These are phyloP conservation scores for Chrysomallon squamiferum DNA, from an alignment of 1,140 invertebrate genomes.

Conservation along the genomic window DNA sequence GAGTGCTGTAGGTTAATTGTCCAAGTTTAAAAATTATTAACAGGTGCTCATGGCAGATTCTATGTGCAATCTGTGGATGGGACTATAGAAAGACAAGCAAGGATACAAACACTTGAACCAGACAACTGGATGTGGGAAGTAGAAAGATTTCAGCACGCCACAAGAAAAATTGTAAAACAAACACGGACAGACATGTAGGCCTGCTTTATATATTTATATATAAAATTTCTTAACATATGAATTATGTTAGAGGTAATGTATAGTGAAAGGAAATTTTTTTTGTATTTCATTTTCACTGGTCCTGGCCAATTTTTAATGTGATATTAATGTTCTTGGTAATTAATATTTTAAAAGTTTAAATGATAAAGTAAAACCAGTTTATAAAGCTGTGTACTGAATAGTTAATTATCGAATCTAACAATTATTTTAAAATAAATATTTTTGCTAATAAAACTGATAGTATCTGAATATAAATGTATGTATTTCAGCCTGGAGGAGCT, in stretches of 20 bases:
- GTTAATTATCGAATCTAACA: too few relatives aligned
- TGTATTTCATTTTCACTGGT: background rate
- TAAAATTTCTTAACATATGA: too few relatives aligned
- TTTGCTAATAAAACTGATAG: too few relatives aligned
- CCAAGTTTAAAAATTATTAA: too few relatives aligned
- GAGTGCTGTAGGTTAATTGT: too few relatives aligned
- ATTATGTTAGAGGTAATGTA: background rate
- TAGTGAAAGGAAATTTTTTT: background rate
- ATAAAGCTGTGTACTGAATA: too few relatives aligned
- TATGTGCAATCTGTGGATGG: background rate
- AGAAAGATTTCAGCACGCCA: slow-evolving; percentile 47
- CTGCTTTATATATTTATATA: background rate
- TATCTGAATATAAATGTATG: too few relatives aligned
- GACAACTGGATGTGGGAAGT: slow-evolving; percentile 53
- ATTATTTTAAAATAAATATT: too few relatives aligned
- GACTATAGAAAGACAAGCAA: slow-evolving; percentile 23
- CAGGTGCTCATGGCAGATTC: slow-evolving; percentile 53
- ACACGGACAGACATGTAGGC: slow-evolving; percentile 14
- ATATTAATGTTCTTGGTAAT: too few relatives aligned
- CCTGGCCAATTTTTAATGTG: background rate
- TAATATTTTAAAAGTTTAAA: too few relatives aligned
- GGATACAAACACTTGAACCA: slow-evolving; percentile 50
- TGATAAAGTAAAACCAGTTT: too few relatives aligned
- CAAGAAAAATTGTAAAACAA: slow-evolving; percentile 30
- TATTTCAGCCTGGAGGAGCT: slow-evolving; percentile 44